Evolutionary conservation across 2,113 vertebrate species (phyloP).

Genomic region (Cariama cristata): DNA sequence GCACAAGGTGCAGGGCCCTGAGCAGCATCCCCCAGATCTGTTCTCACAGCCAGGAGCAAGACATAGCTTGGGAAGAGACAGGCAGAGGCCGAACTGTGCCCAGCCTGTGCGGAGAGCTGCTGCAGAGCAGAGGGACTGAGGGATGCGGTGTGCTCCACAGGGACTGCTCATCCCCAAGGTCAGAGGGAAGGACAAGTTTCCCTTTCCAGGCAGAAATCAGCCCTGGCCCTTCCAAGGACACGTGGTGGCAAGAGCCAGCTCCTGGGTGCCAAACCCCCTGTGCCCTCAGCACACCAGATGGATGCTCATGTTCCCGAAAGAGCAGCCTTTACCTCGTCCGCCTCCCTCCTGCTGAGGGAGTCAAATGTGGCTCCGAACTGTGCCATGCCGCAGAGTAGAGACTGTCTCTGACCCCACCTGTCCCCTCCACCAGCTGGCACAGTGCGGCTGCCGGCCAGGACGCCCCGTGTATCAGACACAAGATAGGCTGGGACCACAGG

Average conservation of each 20-base stretch:
- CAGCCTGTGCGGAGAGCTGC: background rate
- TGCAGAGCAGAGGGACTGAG: background rate
- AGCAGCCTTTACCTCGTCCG: background rate
- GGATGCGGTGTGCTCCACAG: background rate
- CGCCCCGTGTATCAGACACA: accelerated
- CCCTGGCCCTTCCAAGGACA: background rate
- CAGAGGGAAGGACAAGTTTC: constrained; percentile 33
- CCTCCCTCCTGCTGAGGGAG: constrained; percentile 27
- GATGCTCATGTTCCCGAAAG: constrained; percentile 22
- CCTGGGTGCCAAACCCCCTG: constrained; percentile 62
- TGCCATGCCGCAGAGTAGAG: constrained; percentile 28
- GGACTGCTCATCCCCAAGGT: constrained; percentile 30
- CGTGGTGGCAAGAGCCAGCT: background rate
- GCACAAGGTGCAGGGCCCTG: background rate
- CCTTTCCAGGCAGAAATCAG: constrained; percentile 3
- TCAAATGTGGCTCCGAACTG: constrained; percentile 18
- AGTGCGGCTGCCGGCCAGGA: background rate
- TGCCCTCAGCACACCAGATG: constrained; percentile 41
- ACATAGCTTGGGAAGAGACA: background rate
- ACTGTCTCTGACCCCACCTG: constrained; percentile 19
- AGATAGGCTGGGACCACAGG: background rate
- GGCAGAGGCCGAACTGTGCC: background rate
- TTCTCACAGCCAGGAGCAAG: background rate
- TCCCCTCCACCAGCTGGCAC: background rate
- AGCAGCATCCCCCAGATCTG: background rate